phyloP scores from a whole-genome alignment of 1,140 invertebrate genomes.

The Hyles euphorbiae region DNA sequence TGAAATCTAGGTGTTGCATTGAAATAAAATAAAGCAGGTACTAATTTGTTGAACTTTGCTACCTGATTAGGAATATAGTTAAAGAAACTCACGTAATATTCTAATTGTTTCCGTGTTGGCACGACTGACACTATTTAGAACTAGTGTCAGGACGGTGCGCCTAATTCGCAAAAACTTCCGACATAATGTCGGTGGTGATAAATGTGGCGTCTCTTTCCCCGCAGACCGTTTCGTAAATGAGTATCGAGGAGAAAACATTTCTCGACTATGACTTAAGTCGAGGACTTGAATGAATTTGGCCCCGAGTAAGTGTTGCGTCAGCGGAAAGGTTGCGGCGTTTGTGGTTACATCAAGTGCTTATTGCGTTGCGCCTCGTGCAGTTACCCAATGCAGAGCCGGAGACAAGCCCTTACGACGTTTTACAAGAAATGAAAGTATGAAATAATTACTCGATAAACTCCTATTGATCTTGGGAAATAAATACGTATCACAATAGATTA shows the following conservation, averaged over 20 bases:
- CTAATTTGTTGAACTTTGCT: background rate
- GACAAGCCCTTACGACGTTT: constrained; percentile 2
- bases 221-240: background rate
- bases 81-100: constrained; percentile 13
- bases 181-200: constrained; percentile 1
- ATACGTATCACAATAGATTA: too few species aligned
- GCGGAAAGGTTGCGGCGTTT: constrained; percentile 11
- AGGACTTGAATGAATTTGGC: background rate
- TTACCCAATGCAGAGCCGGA: constrained; percentile 9
- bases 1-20: too few species aligned
- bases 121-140: constrained; percentile 52
- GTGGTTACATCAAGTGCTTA: constrained; percentile 12
- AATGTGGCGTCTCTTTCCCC: background rate
- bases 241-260: too few species aligned
- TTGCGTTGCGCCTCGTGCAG: constrained; percentile 12
- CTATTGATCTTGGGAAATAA: too few species aligned
- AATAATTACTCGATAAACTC: background rate
- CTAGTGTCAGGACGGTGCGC: constrained; percentile 17
- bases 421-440: constrained; percentile 8
- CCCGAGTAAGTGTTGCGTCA: constrained; percentile 6
- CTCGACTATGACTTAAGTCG: too few species aligned
- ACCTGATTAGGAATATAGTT: background rate
- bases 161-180: too few species aligned
- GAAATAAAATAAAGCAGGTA: too few species aligned
- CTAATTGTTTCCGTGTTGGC: constrained; percentile 57